A percentile compares a stretch with the other conserved stretches of the same genome.
Evolutionary conservation across 2,888 invertebrate genomes (phyloP).

Genomic region (Synergus laeviventris): DNA sequence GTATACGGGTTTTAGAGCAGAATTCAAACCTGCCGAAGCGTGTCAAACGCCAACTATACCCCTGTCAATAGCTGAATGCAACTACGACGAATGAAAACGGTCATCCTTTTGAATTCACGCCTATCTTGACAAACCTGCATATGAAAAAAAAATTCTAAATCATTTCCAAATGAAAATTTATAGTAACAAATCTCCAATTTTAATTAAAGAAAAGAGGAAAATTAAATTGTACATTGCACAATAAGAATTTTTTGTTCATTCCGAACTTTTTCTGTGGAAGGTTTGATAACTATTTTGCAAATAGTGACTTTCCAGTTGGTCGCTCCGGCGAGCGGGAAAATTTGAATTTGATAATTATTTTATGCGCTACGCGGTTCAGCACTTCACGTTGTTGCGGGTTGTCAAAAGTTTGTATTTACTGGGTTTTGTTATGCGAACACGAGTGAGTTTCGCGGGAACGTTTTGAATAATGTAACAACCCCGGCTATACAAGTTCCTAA

Average conservation of each 20-base stretch:
- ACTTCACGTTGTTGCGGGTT: slow-evolving; percentile 58
- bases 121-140: neutral
- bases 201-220: neutral
- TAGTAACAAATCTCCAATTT: neutral
- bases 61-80: slow-evolving; percentile 30
- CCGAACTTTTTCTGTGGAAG: neutral
- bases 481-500: slow-evolving; percentile 72
- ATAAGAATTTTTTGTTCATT: neutral
- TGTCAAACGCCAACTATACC: slow-evolving; percentile 45
- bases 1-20: slow-evolving; percentile 48
- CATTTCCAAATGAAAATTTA: neutral
- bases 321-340: slow-evolving; percentile 51
- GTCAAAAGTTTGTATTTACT: slow-evolving; percentile 71
- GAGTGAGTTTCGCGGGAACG: slow-evolving; percentile 67
- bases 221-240: neutral
- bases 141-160: neutral
- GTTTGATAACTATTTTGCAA: slow-evolving; percentile 24
- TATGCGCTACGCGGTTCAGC: slow-evolving; percentile 62
- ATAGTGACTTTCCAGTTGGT: slow-evolving; percentile 23
- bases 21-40: slow-evolving; percentile 54
- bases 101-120: slow-evolving; percentile 15
- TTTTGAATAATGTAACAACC: slow-evolving; percentile 75
- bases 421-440: slow-evolving; percentile 67
- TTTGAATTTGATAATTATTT: slow-evolving; percentile 73
- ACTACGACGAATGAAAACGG: slow-evolving; percentile 6